Evolutionary conservation across 2,797 vertebrate genomes (phyloP).

Genomic region (Falco concolor): DNA sequence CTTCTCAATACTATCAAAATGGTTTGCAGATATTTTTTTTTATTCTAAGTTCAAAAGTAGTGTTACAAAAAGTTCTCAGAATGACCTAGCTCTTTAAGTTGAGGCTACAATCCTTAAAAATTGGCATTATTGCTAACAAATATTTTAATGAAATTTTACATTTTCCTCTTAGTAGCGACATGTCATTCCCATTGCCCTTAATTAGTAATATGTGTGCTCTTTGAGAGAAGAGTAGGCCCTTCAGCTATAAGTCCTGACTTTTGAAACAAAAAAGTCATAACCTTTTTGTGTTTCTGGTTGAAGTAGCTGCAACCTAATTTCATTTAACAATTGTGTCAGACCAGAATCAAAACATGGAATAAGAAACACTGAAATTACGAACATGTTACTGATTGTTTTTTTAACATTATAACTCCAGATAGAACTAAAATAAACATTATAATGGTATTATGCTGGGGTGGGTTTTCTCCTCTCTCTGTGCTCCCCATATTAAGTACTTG

Average conservation of each 20-base stretch:
- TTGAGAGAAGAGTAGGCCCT: constrained; percentile 28
- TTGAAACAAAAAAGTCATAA: constrained; percentile 47
- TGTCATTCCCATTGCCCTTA: constrained; percentile 53
- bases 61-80: neutral
- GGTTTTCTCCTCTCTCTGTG: neutral
- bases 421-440: neutral
- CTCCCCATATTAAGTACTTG: neutral
- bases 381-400: neutral
- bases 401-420: neutral
- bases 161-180: constrained; percentile 1
- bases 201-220: constrained; percentile 47
- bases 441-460: neutral
- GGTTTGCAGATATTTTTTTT: neutral
- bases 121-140: neutral
- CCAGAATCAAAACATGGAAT: neutral
- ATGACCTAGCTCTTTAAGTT: neutral
- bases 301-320: constrained; percentile 9
- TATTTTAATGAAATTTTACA: constrained; percentile 24
- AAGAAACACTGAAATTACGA: neutral
- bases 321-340: neutral
- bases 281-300: constrained; percentile 50
- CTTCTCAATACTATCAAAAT: neutral
- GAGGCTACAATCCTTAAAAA: neutral
- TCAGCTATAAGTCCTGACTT: constrained; percentile 51
- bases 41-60: neutral